phyloP scores from a whole-genome alignment of 2,113 vertebrate genomes.

The Aix galericulata region DNA sequence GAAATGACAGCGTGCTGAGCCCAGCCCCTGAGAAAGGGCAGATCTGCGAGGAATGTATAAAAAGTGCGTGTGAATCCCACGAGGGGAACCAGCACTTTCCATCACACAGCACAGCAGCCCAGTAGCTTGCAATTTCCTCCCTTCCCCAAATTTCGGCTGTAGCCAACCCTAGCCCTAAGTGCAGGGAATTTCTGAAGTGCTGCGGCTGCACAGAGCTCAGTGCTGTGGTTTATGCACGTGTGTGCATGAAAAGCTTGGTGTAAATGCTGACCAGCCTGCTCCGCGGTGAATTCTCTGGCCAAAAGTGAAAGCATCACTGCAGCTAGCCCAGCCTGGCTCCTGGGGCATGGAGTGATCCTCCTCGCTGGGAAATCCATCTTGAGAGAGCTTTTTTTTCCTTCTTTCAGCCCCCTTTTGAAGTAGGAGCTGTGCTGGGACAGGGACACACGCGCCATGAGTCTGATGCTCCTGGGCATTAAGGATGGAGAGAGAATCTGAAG shows the following conservation, averaged over 20 bases:
- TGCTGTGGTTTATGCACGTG: not conserved
- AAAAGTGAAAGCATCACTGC: too few relatives aligned
- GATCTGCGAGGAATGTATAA: not conserved
- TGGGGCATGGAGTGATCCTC: not conserved
- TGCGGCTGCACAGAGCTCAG: not conserved
- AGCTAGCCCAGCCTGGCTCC: not conserved
- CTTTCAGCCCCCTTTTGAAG: not conserved
- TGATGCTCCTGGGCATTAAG: too few relatives aligned
- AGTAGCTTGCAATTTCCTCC: not conserved
- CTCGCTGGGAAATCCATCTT: not conserved
- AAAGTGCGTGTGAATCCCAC: not conserved
- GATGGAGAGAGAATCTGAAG: not conserved
- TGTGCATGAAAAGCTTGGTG: not conserved
- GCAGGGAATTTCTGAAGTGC: not conserved
- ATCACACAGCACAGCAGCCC: not conserved
- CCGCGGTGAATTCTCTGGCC: not conserved
- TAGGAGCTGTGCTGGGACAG: not conserved
- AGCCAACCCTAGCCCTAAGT: not conserved
- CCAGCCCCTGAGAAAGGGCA: not conserved
- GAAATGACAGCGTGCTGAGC: not conserved
- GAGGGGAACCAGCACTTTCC: not conserved
- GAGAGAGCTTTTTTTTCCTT: not conserved
- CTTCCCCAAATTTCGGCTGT: not conserved
- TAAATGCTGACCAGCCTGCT: not conserved
- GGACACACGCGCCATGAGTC: not conserved